Conservation (phyloP, 2,113 vertebrate genomes). For the Kryptolebias marmoratus region DNA sequence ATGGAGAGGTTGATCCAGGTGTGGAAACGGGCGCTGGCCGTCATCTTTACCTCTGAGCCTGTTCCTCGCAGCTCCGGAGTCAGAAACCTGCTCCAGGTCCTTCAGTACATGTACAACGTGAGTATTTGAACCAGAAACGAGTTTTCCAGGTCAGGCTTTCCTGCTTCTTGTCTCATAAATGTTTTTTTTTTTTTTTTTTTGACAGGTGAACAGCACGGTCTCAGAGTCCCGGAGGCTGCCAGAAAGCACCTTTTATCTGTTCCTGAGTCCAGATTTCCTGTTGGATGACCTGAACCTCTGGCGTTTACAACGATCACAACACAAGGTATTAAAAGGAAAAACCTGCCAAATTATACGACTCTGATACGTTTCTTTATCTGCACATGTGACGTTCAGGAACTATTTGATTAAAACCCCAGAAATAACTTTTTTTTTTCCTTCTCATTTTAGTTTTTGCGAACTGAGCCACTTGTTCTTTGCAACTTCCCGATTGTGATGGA, state of each 20-base stretch:
- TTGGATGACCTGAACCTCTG: accelerated
- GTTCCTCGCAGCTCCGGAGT: neutral
- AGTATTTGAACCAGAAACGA: slow-evolving; percentile 15
- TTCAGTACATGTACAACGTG: slow-evolving; percentile 61
- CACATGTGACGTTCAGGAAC: neutral
- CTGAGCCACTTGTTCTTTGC: slow-evolving; percentile 44
- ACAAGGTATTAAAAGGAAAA: slow-evolving; percentile 3
- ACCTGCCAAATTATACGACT: neutral
- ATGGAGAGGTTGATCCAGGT: slow-evolving; percentile 45
- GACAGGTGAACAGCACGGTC: slow-evolving; percentile 57
- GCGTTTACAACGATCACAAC: neutral
- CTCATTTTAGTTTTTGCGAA: neutral
- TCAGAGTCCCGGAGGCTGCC: slow-evolving; percentile 12
- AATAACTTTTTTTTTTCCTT: neutral
- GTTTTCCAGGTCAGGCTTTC: neutral
- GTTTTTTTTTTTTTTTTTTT: accelerated
- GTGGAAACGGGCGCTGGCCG: slow-evolving; percentile 59
- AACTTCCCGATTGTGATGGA: slow-evolving; percentile 65
- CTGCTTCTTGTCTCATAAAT: neutral
- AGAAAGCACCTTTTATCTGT: slow-evolving; percentile 31
- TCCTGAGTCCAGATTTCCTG: neutral
- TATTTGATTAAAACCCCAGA: neutral
- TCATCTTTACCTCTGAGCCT: neutral
- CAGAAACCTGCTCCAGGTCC: slow-evolving; percentile 58
- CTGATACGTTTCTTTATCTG: no score